A percentile compares a stretch with the other conserved stretches of the same genome.
phyloP scores from a whole-genome alignment of 2,888 invertebrate genomes.

The Drosophila buzzatii region DNA sequence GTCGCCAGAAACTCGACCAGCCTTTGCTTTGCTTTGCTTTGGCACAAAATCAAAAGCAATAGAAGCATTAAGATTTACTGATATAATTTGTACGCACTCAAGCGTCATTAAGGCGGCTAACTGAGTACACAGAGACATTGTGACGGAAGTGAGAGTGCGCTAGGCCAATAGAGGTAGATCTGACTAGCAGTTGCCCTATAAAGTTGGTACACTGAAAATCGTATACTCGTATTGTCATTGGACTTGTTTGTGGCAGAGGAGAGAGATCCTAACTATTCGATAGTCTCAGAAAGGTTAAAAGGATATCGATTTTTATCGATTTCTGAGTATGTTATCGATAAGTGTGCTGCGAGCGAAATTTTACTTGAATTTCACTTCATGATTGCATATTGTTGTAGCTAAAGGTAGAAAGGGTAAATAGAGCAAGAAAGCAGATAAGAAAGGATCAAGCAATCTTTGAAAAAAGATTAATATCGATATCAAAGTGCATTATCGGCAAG shows the following conservation, averaged over 20 bases:
- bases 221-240: neutral
- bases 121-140: constrained; percentile 29
- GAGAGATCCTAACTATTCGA: neutral
- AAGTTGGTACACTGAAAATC: neutral
- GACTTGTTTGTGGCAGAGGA: neutral
- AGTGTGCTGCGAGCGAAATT: too few species aligned
- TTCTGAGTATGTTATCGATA: neutral
- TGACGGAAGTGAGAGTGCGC: neutral
- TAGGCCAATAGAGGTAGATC: neutral
- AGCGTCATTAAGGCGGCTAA: constrained; percentile 51
- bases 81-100: constrained; percentile 76
- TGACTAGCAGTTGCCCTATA: neutral
- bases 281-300: too few species aligned
- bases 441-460: too few species aligned
- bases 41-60: constrained; percentile 73
- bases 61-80: constrained; percentile 70
- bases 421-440: too few species aligned
- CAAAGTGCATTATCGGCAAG: neutral
- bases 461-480: too few species aligned
- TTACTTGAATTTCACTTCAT: too few species aligned
- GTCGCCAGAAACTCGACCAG: constrained; percentile 3
- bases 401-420: too few species aligned
- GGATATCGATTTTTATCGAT: neutral
- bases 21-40: constrained; percentile 33
- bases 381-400: too few species aligned